These are phyloP conservation scores for Thumatha senex DNA, from an alignment of 2,888 invertebrate species.

Conservation along the genomic window DNA sequence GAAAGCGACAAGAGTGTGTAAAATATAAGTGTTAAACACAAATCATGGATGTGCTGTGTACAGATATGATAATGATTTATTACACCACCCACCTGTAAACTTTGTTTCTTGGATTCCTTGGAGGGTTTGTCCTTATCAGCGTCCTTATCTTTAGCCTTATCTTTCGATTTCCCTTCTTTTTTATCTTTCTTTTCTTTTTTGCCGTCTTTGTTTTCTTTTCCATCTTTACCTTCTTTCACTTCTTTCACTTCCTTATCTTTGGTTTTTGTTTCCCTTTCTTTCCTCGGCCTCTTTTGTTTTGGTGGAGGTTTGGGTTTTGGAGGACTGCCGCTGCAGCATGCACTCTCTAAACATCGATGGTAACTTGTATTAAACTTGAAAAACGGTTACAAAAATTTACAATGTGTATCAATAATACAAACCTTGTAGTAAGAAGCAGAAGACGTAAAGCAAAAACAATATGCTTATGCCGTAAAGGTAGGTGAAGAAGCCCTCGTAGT, in stretches of 20 bases:
- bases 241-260: constrained; percentile 85
- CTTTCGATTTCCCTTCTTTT: constrained; percentile 80
- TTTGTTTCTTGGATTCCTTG: constrained; percentile 85
- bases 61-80: constrained; percentile 12
- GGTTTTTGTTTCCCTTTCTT: constrained; percentile 85
- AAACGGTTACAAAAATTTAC: neutral
- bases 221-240: constrained; percentile 74
- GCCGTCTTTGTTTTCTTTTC: constrained; percentile 76
- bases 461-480: constrained; percentile 97
- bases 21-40: constrained; percentile 48
- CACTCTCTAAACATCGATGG: constrained; percentile 84
- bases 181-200: constrained; percentile 84
- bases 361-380: neutral
- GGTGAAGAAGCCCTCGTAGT: constrained; percentile 98
- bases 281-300: constrained; percentile 88
- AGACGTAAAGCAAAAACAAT: constrained; percentile 95
- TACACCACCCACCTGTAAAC: constrained; percentile 84
- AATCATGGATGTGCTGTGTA: constrained; percentile 75
- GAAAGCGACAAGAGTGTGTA: constrained; percentile 58
- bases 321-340: constrained; percentile 90
- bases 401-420: constrained; percentile 35
- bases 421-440: constrained; percentile 96
- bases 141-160: constrained; percentile 85
- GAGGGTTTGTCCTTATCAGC: constrained; percentile 81
- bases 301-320: constrained; percentile 86